Evolutionary conservation across 2,888 invertebrate species (phyloP).

Genomic region (Norana najaformis): DNA sequence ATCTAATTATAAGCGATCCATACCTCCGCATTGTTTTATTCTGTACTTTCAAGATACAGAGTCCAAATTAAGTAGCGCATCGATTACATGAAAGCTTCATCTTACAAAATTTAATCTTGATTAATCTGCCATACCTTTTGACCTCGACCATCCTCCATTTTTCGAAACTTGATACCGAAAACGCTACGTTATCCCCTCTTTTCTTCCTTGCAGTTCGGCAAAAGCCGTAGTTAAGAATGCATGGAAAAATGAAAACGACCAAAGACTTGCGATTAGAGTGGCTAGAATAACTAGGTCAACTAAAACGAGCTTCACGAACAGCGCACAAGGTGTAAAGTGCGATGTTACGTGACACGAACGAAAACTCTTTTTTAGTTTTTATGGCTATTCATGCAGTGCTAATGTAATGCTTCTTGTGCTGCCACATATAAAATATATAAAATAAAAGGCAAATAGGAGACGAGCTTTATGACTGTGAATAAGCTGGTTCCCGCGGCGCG

Average conservation of each 20-base stretch:
- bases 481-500: too few relatives aligned
- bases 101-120: neutral
- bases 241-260: neutral
- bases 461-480: too few relatives aligned
- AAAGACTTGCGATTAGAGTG: neutral
- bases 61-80: neutral
- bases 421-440: too few relatives aligned
- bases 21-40: neutral
- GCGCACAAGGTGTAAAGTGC: too few relatives aligned
- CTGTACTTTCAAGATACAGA: neutral
- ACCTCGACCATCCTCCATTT: constrained; percentile 1
- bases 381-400: too few relatives aligned
- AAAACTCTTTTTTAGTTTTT: too few relatives aligned
- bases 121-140: neutral
- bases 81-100: neutral
- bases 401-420: too few relatives aligned
- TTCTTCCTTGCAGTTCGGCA: neutral
- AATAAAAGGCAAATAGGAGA: too few relatives aligned
- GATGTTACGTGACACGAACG: too few relatives aligned
- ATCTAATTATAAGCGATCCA: neutral
- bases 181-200: neutral
- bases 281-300: too few relatives aligned
- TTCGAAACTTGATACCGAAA: neutral
- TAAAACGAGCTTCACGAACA: too few relatives aligned
- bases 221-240: neutral